Percentiles rank a stretch among this genome's conserved stretches.
Conservation (phyloP, 2,797 vertebrate species). For the Otolemur crassicaudatus region DNA sequence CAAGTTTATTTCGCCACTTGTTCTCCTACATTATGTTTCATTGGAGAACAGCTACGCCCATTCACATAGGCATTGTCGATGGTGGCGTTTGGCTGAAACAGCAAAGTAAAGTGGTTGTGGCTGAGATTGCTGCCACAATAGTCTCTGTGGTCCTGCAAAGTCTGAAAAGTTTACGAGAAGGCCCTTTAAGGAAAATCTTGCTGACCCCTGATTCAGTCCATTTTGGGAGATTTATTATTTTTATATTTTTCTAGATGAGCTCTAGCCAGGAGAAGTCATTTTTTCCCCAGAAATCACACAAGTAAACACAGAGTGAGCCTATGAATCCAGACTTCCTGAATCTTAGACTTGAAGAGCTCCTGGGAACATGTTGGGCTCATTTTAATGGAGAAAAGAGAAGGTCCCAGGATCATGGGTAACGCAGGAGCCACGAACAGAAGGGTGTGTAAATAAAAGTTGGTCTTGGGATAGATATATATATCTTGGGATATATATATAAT, state of each 20-base stretch:
- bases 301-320: neutral
- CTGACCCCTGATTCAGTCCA: neutral
- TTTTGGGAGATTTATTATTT: neutral
- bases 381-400: neutral
- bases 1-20: neutral
- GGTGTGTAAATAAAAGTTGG: neutral
- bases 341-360: neutral
- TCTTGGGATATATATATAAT: no score
- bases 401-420: neutral
- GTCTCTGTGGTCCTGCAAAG: neutral
- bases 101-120: neutral
- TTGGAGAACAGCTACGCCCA: neutral
- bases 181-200: neutral
- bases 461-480: neutral
- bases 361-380: neutral
- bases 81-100: neutral
- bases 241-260: conserved; percentile 22
- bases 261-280: neutral
- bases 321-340: neutral
- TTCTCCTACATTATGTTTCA: neutral
- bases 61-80: neutral
- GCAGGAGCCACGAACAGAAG: neutral
- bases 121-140: neutral
- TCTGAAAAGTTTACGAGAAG: neutral
- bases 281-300: neutral